Evolutionary conservation across 2,113 vertebrate species (phyloP).

Genomic region (cattle (Bos taurus)): DNA sequence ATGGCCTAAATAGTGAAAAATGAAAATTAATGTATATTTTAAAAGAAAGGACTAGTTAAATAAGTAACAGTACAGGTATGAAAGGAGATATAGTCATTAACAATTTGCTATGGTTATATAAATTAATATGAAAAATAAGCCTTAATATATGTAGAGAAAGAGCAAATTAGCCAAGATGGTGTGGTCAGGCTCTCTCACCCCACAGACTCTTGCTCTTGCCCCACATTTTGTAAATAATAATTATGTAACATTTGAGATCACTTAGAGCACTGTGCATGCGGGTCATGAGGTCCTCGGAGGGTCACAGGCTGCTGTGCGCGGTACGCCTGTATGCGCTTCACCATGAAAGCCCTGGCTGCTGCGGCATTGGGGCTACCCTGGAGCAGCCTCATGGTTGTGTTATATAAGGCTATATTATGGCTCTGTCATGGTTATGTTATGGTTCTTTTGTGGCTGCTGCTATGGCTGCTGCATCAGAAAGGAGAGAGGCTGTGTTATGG

Average conservation of each 20-base stretch:
- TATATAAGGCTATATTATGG: not conserved
- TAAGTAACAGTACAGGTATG: not conserved
- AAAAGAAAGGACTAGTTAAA: not conserved
- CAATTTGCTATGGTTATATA: not conserved
- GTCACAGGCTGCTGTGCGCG: not conserved
- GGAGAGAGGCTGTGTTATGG: not conserved
- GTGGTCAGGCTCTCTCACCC: not conserved
- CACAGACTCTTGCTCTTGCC: not conserved
- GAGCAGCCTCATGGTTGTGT: not conserved
- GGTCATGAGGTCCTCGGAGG: fast-evolving
- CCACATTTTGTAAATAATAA: not conserved
- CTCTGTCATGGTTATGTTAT: not conserved
- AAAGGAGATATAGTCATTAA: not conserved
- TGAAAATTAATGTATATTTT: not conserved
- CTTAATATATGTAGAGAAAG: not conserved
- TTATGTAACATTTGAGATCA: not conserved
- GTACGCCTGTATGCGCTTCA: fast-evolving
- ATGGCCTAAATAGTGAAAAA: not conserved
- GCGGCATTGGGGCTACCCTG: fast-evolving
- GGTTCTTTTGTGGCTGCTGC: not conserved
- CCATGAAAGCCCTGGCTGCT: fast-evolving
- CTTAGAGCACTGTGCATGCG: not conserved
- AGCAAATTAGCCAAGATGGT: not conserved
- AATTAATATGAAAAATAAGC: not conserved
- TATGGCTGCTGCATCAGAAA: not conserved